Conservation (phyloP, 2,113 vertebrate species). For the Dipodomys stephensi region DNA sequence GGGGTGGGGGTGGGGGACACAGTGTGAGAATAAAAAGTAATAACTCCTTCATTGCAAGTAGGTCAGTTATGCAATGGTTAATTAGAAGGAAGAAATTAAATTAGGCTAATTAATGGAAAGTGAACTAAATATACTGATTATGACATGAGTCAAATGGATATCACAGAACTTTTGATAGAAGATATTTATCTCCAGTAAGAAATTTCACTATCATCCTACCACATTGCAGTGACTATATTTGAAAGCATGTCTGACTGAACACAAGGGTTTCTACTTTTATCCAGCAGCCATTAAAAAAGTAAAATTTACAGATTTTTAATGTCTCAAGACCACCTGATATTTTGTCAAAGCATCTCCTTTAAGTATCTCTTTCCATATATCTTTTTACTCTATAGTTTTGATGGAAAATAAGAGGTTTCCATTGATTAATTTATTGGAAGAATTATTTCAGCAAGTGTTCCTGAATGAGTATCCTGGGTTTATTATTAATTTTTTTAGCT, state of each 20-base stretch:
- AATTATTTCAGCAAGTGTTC: not conserved
- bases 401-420: conserved; percentile 6
- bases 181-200: not conserved
- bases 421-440: not conserved
- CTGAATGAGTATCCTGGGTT: not conserved
- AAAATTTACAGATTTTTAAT: not conserved
- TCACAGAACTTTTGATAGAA: not conserved
- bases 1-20: too few relatives aligned
- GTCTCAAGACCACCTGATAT: not conserved
- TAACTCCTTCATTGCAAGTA: not conserved
- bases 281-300: not conserved
- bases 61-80: not conserved
- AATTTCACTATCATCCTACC: not conserved
- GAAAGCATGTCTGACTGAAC: not conserved
- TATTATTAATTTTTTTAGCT: not conserved
- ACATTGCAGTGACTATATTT: not conserved
- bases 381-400: not conserved
- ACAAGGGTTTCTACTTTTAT: not conserved
- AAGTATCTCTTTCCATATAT: not conserved
- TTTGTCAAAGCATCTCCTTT: not conserved
- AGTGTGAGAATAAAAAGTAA: not conserved
- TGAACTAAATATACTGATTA: not conserved
- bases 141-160: not conserved
- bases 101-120: not conserved
- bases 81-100: not conserved